These are phyloP conservation scores for Erpetoichthys calabaricus DNA, from an alignment of 2,797 vertebrate genomes.

Conservation along the genomic window DNA sequence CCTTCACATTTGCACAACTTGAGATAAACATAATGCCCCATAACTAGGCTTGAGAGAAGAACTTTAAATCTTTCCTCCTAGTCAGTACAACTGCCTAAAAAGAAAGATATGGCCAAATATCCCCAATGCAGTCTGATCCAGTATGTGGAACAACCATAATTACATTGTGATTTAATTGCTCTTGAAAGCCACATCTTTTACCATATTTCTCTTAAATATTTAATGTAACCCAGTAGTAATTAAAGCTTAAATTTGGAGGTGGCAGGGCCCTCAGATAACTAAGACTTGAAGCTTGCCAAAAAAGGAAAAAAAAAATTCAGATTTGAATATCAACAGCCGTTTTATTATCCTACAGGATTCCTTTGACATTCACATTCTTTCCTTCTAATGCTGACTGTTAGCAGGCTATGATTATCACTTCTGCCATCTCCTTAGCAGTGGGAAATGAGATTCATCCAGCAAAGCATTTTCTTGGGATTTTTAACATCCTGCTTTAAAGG, in stretches of 20 bases:
- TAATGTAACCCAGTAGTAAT: slow-evolving; percentile 27
- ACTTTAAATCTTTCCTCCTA: no score
- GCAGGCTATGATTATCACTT: slow-evolving; percentile 34
- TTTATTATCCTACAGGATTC: not conserved
- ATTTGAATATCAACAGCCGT: not conserved
- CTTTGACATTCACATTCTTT: slow-evolving; percentile 8
- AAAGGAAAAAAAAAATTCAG: not conserved
- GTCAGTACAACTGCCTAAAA: not conserved
- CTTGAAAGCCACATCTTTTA: slow-evolving; percentile 24
- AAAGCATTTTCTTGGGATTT: no score
- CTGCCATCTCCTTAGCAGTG: slow-evolving; percentile 36
- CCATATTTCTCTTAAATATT: slow-evolving; percentile 27
- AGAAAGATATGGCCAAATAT: slow-evolving; percentile 1
- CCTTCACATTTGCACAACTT: no score
- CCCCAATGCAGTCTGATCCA: slow-evolving; percentile 10
- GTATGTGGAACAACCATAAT: slow-evolving; percentile 25
- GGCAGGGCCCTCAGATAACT: slow-evolving; percentile 21
- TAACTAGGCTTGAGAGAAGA: no score
- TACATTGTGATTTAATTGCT: slow-evolving; percentile 31
- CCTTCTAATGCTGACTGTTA: slow-evolving; percentile 13
- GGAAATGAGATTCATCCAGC: no score
- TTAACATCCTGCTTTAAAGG: no score
- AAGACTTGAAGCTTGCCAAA: slow-evolving; percentile 10
- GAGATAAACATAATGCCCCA: no score
- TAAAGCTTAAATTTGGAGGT: slow-evolving; percentile 26